Percentiles rank a stretch among this genome's conserved stretches.
These are phyloP conservation scores for Acanthosepion esculentum DNA, from an alignment of 2,888 invertebrate genomes.

Conservation along the genomic window DNA sequence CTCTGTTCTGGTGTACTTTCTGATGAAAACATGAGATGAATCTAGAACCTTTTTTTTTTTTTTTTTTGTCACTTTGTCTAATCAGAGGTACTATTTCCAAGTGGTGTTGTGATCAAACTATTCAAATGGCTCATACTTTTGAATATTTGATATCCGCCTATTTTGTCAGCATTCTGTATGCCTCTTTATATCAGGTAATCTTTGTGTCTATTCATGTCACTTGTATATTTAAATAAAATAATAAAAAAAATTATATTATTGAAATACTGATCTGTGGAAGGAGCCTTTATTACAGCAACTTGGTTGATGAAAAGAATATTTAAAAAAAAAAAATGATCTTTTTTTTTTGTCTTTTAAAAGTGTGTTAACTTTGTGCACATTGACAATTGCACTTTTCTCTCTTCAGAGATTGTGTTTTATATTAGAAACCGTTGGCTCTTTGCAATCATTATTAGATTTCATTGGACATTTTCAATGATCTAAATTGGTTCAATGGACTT, in stretches of 20 bases:
- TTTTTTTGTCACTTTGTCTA: neutral
- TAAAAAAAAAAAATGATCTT: neutral
- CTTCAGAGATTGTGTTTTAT: neutral
- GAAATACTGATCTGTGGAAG: neutral
- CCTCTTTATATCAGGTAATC: neutral
- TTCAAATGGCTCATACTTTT: neutral
- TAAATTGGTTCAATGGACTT: neutral
- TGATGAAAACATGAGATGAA: neutral
- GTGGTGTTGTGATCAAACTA: neutral
- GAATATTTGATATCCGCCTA: neutral
- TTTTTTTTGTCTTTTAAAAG: neutral
- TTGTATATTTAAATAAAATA: neutral
- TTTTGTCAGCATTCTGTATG: neutral
- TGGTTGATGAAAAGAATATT: neutral
- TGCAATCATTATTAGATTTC: neutral
- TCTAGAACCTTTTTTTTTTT: neutral
- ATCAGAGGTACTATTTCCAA: neutral
- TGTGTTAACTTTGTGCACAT: conserved; percentile 4
- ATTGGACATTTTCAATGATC: neutral
- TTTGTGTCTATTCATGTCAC: neutral
- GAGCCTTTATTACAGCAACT: neutral
- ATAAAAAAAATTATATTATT: neutral
- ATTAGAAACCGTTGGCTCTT: neutral
- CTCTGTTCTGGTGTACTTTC: neutral
- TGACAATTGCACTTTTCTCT: neutral